A percentile compares a stretch with the other conserved stretches of the same genome.
Evolutionary conservation across 2,113 vertebrate species (phyloP).

Genomic region (Campylorhamphus procurvoides): DNA sequence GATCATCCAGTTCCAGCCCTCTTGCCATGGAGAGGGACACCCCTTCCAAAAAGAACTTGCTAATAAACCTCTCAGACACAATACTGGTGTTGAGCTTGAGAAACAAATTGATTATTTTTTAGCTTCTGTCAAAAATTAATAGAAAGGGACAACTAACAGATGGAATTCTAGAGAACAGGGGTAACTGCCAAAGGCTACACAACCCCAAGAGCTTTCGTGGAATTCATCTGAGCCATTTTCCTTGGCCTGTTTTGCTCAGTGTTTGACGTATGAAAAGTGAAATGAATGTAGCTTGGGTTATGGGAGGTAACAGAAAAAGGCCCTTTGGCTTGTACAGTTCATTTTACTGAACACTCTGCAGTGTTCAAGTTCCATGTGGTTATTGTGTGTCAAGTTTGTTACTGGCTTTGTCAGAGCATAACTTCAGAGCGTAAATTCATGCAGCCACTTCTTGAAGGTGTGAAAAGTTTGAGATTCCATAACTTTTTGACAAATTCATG

Average conservation of each 20-base stretch:
- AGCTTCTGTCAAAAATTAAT: background rate
- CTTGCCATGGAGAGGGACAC: background rate
- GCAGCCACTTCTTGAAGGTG: background rate
- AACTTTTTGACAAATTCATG: background rate
- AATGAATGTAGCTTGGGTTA: background rate
- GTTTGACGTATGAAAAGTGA: background rate
- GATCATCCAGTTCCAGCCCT: background rate
- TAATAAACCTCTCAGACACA: background rate
- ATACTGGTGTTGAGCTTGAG: background rate
- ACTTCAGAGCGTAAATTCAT: background rate
- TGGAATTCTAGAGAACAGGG: background rate
- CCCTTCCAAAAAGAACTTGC: background rate
- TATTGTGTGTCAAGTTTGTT: background rate
- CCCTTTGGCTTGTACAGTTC: background rate
- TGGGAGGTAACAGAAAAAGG: background rate
- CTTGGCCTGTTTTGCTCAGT: constrained; percentile 4
- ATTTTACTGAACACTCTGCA: background rate
- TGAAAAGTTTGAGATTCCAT: background rate
- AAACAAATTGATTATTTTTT: background rate
- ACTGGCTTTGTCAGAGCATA: background rate
- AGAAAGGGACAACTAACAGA: background rate
- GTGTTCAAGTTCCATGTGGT: background rate
- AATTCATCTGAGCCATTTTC: constrained; percentile 2
- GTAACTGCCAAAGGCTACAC: background rate
- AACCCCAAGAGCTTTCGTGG: background rate